These are phyloP conservation scores for Dromius quadrimaculatus DNA, from an alignment of 2,888 invertebrate genomes.

Conservation along the genomic window DNA sequence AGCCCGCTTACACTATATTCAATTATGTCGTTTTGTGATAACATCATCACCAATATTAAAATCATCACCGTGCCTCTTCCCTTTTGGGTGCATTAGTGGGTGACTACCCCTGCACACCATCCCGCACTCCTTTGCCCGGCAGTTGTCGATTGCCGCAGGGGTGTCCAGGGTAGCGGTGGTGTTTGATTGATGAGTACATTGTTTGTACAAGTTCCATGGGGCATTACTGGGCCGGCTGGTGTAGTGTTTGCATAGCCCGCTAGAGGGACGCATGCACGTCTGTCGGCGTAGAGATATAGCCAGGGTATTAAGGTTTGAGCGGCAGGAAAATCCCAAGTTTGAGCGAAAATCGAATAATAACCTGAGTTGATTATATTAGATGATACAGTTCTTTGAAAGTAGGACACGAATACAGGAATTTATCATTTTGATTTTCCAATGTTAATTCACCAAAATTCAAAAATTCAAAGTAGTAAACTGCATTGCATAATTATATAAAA, in stretches of 20 bases:
- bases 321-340: constrained; percentile 1
- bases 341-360: constrained; percentile 10
- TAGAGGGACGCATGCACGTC: constrained; percentile 54
- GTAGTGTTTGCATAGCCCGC: constrained; percentile 62
- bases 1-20: too few relatives aligned
- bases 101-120: not conserved
- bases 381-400: too few relatives aligned
- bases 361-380: too few relatives aligned
- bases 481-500: constrained; percentile 30
- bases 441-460: too few relatives aligned
- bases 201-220: constrained; percentile 63
- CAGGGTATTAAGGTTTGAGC: constrained; percentile 54
- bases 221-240: constrained; percentile 61
- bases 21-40: too few relatives aligned
- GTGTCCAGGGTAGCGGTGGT: constrained; percentile 59
- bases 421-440: too few relatives aligned
- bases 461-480: too few relatives aligned
- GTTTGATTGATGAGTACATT: constrained; percentile 65
- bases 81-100: not conserved
- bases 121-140: too few relatives aligned
- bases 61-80: too few relatives aligned
- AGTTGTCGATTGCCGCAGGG: constrained; percentile 37
- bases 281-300: constrained; percentile 50
- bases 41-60: not conserved
- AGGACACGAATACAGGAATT: too few relatives aligned